Conservation (phyloP, 2,113 vertebrate genomes). For the Tiliqua scincoides region DNA sequence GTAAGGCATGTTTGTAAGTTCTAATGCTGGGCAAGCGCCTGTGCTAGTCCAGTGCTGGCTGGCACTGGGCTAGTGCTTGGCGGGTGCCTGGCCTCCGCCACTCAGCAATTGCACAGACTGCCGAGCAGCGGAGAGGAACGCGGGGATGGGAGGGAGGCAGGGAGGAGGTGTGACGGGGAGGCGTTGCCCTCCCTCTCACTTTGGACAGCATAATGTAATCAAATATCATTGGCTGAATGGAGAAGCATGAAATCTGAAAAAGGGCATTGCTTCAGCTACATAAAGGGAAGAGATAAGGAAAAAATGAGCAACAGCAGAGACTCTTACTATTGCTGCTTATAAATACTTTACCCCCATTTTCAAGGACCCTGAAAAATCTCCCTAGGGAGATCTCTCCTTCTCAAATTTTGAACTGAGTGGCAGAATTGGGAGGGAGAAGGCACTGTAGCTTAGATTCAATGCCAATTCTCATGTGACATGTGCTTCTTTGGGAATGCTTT, state of each 20-base stretch:
- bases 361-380: too few relatives aligned
- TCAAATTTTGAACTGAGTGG: neutral
- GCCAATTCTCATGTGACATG: neutral
- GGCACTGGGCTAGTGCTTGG: too few relatives aligned
- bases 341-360: neutral
- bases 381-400: neutral
- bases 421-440: neutral
- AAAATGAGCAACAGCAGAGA: neutral
- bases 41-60: too few relatives aligned
- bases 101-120: too few relatives aligned
- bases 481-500: neutral
- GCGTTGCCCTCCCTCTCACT: neutral
- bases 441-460: neutral
- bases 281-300: too few relatives aligned
- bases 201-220: neutral
- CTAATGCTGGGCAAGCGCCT: too few relatives aligned
- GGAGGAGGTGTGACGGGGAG: too few relatives aligned
- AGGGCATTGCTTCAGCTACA: neutral
- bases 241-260: neutral
- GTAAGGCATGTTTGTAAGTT: too few relatives aligned
- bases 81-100: too few relatives aligned
- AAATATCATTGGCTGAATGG: neutral
- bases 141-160: too few relatives aligned
- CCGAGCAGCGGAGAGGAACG: too few relatives aligned
- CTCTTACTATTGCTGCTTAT: neutral